Evolutionary conservation across 2,113 vertebrate genomes (phyloP).

Genomic region (Calidris pygmaea): DNA sequence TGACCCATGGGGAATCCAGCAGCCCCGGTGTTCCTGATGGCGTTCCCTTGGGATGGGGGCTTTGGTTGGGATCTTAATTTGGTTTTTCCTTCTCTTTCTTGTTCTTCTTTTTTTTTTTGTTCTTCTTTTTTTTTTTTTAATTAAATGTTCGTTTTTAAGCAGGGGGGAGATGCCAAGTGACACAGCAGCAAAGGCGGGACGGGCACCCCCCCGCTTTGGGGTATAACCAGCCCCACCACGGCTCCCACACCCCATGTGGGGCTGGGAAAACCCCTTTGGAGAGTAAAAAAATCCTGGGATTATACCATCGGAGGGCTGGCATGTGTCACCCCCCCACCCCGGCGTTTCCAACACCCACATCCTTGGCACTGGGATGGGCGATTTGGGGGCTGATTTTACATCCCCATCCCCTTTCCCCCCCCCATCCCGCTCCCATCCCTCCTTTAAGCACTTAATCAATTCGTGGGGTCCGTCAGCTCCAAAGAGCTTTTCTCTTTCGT

Average conservation of each 20-base stretch:
- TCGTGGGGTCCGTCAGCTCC: no score
- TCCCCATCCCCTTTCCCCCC: not conserved
- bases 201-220: not conserved
- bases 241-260: not conserved
- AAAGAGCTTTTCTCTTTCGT: no score
- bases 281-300: not conserved
- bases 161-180: conserved; percentile 20
- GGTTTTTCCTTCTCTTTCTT: not conserved
- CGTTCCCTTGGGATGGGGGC: not conserved
- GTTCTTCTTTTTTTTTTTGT: not conserved
- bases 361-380: not conserved
- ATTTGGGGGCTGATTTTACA: not conserved
- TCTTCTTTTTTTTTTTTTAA: not conserved
- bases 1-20: not conserved
- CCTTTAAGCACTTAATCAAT: no score
- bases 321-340: not conserved
- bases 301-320: not conserved
- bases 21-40: not conserved
- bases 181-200: not conserved
- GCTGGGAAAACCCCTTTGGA: not conserved
- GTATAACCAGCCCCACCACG: not conserved
- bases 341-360: not conserved
- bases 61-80: conserved; percentile 46
- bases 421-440: no score
- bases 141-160: conserved; percentile 10